Conservation (phyloP, 2,797 vertebrate genomes). For the Megalops cyprinoides region DNA sequence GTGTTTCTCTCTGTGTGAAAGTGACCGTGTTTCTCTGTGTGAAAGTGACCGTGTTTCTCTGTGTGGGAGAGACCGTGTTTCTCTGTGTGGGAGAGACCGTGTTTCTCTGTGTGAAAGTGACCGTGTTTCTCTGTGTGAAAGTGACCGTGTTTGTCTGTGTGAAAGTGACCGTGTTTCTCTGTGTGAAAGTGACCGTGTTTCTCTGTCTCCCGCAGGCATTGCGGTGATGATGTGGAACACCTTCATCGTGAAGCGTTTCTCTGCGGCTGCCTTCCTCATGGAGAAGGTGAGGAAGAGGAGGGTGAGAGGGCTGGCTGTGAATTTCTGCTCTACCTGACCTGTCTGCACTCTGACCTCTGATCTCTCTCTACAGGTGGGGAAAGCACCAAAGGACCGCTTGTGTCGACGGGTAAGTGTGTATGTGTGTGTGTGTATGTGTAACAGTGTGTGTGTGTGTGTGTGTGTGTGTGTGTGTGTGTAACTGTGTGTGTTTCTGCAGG, state of each 20-base stretch:
- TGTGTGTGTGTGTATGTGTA: background rate
- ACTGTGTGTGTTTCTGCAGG: constrained; percentile 69
- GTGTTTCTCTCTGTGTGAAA: too few relatives aligned
- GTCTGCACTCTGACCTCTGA: constrained; percentile 4
- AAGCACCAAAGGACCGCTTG: constrained; percentile 93
- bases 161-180: too few relatives aligned
- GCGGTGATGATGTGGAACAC: constrained; percentile 98
- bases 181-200: background rate
- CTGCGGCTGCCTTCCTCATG: constrained; percentile 88
- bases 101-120: too few relatives aligned
- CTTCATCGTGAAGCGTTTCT: constrained; percentile 92
- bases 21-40: background rate
- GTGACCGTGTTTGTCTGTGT: background rate
- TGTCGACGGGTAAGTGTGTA: constrained; percentile 85
- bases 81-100: too few relatives aligned
- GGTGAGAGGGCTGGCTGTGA: background rate
- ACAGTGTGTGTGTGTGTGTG: background rate
- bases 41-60: too few relatives aligned
- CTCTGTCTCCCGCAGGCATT: constrained; percentile 74
- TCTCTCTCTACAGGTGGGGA: constrained; percentile 83
- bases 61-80: too few relatives aligned
- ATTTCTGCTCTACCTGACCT: background rate
- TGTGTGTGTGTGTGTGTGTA: too few relatives aligned
- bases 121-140: too few relatives aligned
- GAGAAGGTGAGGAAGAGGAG: constrained; percentile 82